Conservation (phyloP, 2,797 vertebrate genomes). For the Ateles fusciceps region DNA sequence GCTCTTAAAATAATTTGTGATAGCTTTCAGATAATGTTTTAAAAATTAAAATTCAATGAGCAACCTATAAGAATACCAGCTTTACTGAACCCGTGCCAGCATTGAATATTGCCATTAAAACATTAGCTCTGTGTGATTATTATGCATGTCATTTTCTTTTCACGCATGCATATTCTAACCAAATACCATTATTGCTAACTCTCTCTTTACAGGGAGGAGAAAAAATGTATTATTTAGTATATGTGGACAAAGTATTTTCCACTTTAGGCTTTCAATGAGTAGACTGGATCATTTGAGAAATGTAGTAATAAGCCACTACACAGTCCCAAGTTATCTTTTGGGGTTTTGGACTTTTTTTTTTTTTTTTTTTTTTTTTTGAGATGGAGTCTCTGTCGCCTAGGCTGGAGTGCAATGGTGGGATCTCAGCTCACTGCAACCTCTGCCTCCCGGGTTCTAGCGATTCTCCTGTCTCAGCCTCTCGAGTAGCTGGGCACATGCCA, state of each 20-base stretch:
- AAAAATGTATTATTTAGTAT: background rate
- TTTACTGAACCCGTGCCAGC: background rate
- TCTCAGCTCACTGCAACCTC: too few relatives aligned
- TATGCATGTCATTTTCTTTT: background rate
- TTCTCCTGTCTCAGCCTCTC: too few relatives aligned
- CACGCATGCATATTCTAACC: conserved; percentile 1
- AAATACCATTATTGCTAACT: background rate
- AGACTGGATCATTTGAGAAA: background rate
- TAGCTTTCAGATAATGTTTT: conserved; percentile 1
- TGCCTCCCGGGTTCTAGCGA: too few relatives aligned
- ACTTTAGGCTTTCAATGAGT: background rate
- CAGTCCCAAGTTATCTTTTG: background rate
- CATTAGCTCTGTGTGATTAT: background rate
- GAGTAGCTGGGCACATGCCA: too few relatives aligned
- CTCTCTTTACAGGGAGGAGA: background rate
- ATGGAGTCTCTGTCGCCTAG: too few relatives aligned
- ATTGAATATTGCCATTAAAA: conserved; percentile 9
- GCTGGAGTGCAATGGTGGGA: too few relatives aligned
- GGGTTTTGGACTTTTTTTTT: background rate
- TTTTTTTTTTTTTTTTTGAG: too few relatives aligned
- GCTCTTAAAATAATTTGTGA: background rate
- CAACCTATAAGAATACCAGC: background rate
- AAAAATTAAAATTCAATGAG: conserved; percentile 35
- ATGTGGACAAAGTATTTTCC: background rate
- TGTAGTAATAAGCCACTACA: background rate